Percentiles rank a stretch among this genome's conserved stretches.
Evolutionary conservation across 1,140 invertebrate genomes (phyloP).

Genomic region (Drosophila setifemur): DNA sequence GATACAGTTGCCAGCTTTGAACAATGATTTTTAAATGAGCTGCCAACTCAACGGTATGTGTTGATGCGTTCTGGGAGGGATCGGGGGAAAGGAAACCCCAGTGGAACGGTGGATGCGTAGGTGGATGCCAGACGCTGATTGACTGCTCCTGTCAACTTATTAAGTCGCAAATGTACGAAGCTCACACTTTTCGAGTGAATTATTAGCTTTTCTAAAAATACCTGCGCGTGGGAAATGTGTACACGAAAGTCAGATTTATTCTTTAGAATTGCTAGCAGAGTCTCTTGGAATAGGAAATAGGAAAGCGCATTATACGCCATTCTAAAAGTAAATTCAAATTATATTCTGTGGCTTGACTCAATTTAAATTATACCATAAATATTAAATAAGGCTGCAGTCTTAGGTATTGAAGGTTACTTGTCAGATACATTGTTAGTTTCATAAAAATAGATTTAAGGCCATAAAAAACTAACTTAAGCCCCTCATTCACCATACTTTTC

Average conservation of each 20-base stretch:
- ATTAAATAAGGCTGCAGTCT: no score
- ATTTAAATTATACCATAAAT: no score
- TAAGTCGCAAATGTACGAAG: conserved; percentile 58
- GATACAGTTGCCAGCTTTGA: conserved; percentile 31
- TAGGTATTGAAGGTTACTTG: no score
- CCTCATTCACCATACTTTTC: no score
- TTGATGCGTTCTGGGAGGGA: no score
- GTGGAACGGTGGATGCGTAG: conserved; percentile 14
- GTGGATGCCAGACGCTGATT: conserved; percentile 52
- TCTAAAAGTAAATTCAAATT: no score
- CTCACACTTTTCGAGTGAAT: conserved; percentile 41
- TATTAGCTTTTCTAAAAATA: conserved; percentile 68
- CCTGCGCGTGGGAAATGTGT: not conserved
- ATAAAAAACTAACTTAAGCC: not conserved
- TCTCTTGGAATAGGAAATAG: not conserved
- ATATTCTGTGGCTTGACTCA: no score
- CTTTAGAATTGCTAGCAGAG: not conserved
- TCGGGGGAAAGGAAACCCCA: conserved; percentile 2
- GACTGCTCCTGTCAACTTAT: conserved; percentile 76
- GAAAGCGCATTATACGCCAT: no score
- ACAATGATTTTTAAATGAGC: conserved; percentile 63
- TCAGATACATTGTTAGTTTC: not conserved
- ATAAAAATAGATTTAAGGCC: no score
- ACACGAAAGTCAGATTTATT: conserved; percentile 5
- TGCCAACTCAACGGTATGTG: conserved; percentile 10